phyloP scores from a whole-genome alignment of 1,140 invertebrate species.

The Adoxophyes honmai region DNA sequence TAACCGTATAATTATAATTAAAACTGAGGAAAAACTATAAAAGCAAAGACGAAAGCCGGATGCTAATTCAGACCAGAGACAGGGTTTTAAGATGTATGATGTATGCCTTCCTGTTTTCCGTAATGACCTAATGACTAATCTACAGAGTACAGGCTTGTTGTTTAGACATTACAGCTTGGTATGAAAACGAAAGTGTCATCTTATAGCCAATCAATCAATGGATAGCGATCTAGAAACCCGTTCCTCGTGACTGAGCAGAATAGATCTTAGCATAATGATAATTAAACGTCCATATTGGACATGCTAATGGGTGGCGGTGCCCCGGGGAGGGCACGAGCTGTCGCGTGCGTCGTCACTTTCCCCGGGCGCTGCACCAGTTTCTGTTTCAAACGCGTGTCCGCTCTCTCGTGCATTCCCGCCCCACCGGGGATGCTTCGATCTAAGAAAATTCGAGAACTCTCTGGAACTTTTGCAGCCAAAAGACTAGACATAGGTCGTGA shows the following conservation, averaged over 20 bases:
- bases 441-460: not conserved
- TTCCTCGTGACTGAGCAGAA: slow-evolving; percentile 6
- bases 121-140: too few relatives aligned
- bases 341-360: slow-evolving; percentile 67
- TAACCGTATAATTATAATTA: too few relatives aligned
- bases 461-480: too few relatives aligned
- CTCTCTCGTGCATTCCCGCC: slow-evolving; percentile 54
- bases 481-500: too few relatives aligned
- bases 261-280: slow-evolving; percentile 9
- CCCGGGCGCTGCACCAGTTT: slow-evolving; percentile 44
- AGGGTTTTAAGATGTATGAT: too few relatives aligned
- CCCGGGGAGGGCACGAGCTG: slow-evolving; percentile 31
- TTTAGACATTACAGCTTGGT: too few relatives aligned
- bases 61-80: too few relatives aligned
- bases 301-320: slow-evolving; percentile 47
- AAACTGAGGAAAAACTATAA: too few relatives aligned
- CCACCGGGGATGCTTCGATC: slow-evolving; percentile 28
- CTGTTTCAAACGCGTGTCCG: slow-evolving; percentile 53
- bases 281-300: slow-evolving; percentile 21
- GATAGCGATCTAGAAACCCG: slow-evolving; percentile 14
- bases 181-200: too few relatives aligned
- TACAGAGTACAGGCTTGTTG: too few relatives aligned
- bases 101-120: too few relatives aligned
- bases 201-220: not conserved
- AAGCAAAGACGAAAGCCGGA: too few relatives aligned